Evolutionary conservation across 2,797 vertebrate genomes (phyloP).

Genomic region (Parauchenoglanis ngamensis): DNA sequence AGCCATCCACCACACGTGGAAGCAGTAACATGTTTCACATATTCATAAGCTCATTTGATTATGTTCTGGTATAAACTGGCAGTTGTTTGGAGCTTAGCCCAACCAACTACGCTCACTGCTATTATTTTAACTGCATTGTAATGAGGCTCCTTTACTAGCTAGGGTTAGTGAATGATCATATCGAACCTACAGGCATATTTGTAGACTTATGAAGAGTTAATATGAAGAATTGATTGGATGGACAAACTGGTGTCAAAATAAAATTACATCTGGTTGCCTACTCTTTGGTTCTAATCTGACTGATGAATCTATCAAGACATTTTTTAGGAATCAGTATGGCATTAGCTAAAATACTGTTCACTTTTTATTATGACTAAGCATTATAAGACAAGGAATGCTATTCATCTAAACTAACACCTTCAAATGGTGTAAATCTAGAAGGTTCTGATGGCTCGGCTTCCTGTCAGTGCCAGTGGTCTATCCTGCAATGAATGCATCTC

Average conservation of each 20-base stretch:
- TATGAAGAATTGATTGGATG: background rate
- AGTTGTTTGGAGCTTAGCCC: too few species aligned
- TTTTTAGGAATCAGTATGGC: background rate
- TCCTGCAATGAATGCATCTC: too few species aligned
- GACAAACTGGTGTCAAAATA: background rate
- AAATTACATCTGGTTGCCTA: background rate
- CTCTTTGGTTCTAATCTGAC: background rate
- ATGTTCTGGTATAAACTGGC: too few species aligned
- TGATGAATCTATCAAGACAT: background rate
- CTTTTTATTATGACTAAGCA: background rate
- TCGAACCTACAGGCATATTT: too few species aligned
- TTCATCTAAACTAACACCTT: background rate
- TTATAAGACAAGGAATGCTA: background rate
- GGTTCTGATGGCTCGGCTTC: background rate
- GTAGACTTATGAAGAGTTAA: too few species aligned
- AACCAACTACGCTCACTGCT: too few species aligned
- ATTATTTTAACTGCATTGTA: too few species aligned
- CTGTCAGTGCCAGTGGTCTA: background rate
- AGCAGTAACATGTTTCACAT: background rate
- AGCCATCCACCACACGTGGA: background rate
- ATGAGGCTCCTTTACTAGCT: too few species aligned
- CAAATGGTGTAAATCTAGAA: background rate
- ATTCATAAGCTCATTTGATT: background rate
- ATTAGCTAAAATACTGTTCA: background rate
- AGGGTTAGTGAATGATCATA: too few species aligned